A percentile compares a stretch with the other conserved stretches of the same genome.
phyloP scores from a whole-genome alignment of 1,140 invertebrate species.

The Euschistus heros region DNA sequence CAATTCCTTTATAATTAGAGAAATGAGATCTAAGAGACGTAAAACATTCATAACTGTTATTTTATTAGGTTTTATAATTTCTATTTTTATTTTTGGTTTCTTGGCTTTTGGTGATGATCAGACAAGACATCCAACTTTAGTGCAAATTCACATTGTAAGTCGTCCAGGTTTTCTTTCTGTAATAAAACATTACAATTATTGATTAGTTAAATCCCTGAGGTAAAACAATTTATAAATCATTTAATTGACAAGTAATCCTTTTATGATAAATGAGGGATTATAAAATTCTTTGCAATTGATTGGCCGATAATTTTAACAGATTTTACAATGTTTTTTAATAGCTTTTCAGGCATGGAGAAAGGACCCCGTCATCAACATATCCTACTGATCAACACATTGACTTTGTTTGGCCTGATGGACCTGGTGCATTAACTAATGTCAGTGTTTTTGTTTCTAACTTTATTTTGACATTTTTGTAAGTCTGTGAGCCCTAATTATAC shows the following conservation, averaged over 20 bases:
- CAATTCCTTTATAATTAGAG: constrained; percentile 4
- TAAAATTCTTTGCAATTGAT: too few species aligned
- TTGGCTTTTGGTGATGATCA: neutral
- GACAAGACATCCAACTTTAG: neutral
- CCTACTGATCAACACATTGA: constrained; percentile 65
- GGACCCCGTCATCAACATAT: constrained; percentile 62
- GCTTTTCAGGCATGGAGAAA: constrained; percentile 71
- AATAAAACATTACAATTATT: neutral
- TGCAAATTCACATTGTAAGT: constrained; percentile 12
- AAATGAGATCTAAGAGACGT: neutral
- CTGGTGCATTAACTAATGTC: constrained; percentile 62
- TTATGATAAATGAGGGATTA: too few species aligned
- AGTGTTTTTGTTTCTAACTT: neutral
- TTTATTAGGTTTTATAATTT: constrained; percentile 7
- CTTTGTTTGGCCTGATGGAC: constrained; percentile 59
- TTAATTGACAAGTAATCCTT: neutral
- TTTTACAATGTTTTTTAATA: constrained; percentile 30
- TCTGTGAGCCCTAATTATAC: neutral
- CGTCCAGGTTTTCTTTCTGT: neutral
- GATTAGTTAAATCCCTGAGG: neutral
- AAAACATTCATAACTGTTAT: constrained; percentile 19
- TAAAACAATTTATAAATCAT: neutral
- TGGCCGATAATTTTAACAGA: too few species aligned
- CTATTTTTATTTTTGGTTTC: constrained; percentile 16
- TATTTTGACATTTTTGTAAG: neutral